Base-by-base conservation (phyloP, 2,888 invertebrate genomes). In the Fissipunctia ypsillon region DNA sequence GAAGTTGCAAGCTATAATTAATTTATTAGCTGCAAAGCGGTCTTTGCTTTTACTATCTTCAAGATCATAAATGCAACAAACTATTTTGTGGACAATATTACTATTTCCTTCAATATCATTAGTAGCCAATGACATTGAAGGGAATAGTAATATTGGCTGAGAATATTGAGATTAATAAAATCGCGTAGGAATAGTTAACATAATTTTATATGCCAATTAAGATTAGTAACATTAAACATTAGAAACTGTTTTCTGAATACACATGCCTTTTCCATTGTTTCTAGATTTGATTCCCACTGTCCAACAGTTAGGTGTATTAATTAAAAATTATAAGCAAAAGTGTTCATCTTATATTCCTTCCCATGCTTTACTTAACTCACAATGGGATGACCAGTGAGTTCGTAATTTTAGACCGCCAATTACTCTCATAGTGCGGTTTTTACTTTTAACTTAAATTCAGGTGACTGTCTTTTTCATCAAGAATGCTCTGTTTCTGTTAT, bases 311-410 rank as follows among this genome's bases (percentile, higher is more conserved):
- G 86, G 90, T 92, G 91, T 88, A 91, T 92, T 95, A 93, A 95
- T 95, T 95, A 92, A 90, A 89, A 90, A 92, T 93, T 93, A 93
- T 92, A 90, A 93, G 91, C 91, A 92, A 93, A 94, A 93, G 90
- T 92, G 91, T 90, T 86, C 88, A 79, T 83, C 80, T 83, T 87
- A 83, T 84, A 80, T 82, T 87, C 80, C 80, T 94, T 95, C 95
- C 86, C 95, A 96, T 94, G 94, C 93, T 94, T 93, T 94, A 95
- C 94, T 95, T 91, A 83, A 84, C 84, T 89, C 43, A 90, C 90
- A 94, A 92, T 91, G 87, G 89, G 90, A 91, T 93, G 93, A 93
- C 92, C 94, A 92, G 85, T 91, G 88, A 90, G 88, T 88, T 88
- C 88, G 78, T 88, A 87, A 86, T 90, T 88, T 88, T 83, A 80